phyloP scores from a whole-genome alignment of 35 echinoderm and acorn worm genomes.

The Strongylocentrotus purpuratus region DNA sequence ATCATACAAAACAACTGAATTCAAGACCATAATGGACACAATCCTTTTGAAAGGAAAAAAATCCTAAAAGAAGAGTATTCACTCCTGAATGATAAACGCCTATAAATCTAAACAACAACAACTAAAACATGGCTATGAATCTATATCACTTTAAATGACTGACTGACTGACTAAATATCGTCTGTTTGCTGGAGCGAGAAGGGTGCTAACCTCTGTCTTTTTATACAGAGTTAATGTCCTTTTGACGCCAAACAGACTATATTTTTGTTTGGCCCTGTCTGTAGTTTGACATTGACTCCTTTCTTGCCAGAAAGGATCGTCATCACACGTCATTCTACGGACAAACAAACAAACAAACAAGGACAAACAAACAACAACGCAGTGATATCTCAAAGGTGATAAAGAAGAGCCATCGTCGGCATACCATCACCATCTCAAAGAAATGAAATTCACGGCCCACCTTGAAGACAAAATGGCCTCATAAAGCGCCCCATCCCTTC shows the following conservation, averaged over 20 bases:
- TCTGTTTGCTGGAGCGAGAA: too few species aligned
- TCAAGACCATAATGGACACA: too few species aligned
- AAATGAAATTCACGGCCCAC: neutral
- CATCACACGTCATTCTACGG: neutral
- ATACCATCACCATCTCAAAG: neutral
- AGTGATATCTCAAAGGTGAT: neutral
- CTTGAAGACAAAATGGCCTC: neutral
- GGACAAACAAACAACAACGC: neutral
- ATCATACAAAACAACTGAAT: too few species aligned
- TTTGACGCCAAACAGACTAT: neutral
- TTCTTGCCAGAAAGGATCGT: neutral
- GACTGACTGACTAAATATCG: too few species aligned
- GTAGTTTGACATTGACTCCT: neutral
- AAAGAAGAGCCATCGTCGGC: neutral
- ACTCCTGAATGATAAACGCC: too few species aligned
- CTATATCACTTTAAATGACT: too few species aligned
- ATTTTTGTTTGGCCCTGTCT: neutral
- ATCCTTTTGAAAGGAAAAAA: too few species aligned
- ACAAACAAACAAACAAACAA: conserved; percentile 8
- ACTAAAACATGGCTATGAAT: too few species aligned
- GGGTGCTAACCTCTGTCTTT: too few species aligned
- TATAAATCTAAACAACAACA: too few species aligned
- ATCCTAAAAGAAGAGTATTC: too few species aligned
- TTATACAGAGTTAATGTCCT: neutral
- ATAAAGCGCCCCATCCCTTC: neutral